A percentile compares a stretch with the other conserved stretches of the same genome.
Evolutionary conservation across 2,888 invertebrate species (phyloP).

Genomic region (Schrankia costaestrigalis): DNA sequence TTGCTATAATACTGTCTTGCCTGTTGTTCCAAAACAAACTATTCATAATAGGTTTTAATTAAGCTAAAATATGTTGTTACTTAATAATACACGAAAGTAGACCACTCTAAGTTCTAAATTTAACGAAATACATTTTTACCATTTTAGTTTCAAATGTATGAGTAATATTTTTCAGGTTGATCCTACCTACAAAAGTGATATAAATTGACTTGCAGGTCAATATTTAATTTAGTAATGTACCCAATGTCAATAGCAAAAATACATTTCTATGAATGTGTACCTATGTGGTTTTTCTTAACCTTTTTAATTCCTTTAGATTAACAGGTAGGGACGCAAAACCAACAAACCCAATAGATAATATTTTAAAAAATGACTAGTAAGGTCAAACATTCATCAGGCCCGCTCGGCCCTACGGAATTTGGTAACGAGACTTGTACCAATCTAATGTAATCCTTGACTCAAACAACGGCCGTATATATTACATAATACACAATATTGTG

Average conservation of each 20-base stretch:
- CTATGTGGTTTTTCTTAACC: slow-evolving; percentile 14
- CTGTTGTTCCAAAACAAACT: slow-evolving; percentile 32
- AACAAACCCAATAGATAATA: too few relatives aligned
- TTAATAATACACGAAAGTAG: slow-evolving; percentile 17
- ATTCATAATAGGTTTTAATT: slow-evolving; percentile 28
- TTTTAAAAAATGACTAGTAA: too few relatives aligned
- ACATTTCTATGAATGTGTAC: slow-evolving; percentile 62
- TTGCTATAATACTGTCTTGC: slow-evolving; percentile 40
- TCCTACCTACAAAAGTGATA: slow-evolving; percentile 28
- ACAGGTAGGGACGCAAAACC: too few relatives aligned
- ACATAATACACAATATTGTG: too few relatives aligned
- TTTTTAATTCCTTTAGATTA: too few relatives aligned
- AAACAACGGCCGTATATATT: too few relatives aligned
- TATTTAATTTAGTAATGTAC: slow-evolving; percentile 52
- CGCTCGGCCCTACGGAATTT: too few relatives aligned
- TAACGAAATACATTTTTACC: slow-evolving; percentile 10
- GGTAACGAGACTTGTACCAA: too few relatives aligned
- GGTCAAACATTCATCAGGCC: too few relatives aligned
- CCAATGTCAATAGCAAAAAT: slow-evolving; percentile 53
- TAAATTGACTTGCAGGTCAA: slow-evolving; percentile 32
- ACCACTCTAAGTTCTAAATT: slow-evolving; percentile 8
- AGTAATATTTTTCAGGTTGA: slow-evolving; percentile 12
- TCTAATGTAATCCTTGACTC: too few relatives aligned
- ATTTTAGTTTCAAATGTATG: slow-evolving; percentile 19
- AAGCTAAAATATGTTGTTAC: slow-evolving; percentile 36